phyloP scores from a whole-genome alignment of 2,797 vertebrate genomes.

The Otolemur crassicaudatus region DNA sequence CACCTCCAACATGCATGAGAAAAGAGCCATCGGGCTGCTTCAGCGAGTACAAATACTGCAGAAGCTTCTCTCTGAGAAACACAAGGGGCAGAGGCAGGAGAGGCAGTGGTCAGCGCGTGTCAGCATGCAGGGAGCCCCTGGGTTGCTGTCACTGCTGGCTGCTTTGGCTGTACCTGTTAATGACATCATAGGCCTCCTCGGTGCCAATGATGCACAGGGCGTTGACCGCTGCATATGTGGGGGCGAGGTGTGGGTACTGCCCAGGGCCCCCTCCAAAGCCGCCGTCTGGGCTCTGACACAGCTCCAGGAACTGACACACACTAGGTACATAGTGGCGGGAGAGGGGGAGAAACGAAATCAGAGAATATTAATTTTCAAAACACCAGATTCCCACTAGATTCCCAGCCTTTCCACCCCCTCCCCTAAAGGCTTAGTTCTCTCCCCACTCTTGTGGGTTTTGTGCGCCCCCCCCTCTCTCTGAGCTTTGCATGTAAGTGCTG shows the following conservation, averaged over 20 bases:
- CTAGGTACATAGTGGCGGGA: constrained; percentile 82
- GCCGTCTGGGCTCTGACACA: constrained; percentile 94
- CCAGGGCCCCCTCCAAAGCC: constrained; percentile 96
- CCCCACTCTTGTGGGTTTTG: background rate
- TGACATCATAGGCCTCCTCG: constrained; percentile 93
- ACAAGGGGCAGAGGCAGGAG: background rate
- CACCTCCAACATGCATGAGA: constrained; percentile 96
- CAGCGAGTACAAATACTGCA: constrained; percentile 93
- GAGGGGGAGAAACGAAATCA: constrained; percentile 37
- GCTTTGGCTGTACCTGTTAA: constrained; percentile 92
- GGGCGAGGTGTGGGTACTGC: constrained; percentile 96
- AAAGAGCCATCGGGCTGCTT: constrained; percentile 97
- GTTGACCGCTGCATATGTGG: constrained; percentile 96
- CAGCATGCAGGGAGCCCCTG: background rate
- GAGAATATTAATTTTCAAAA: constrained; percentile 15
- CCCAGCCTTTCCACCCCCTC: background rate
- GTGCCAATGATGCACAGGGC: constrained; percentile 97
- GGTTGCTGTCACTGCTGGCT: background rate
- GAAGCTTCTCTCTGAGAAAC: constrained; percentile 93
- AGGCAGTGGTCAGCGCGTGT: background rate
- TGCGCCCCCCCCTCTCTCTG: background rate
- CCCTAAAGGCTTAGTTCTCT: background rate
- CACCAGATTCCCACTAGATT: background rate
- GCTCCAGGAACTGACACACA: constrained; percentile 94
- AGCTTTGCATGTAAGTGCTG: background rate